Evolutionary conservation across 2,888 invertebrate species (phyloP).

Genomic region (Eutolmus rufibarbis): DNA sequence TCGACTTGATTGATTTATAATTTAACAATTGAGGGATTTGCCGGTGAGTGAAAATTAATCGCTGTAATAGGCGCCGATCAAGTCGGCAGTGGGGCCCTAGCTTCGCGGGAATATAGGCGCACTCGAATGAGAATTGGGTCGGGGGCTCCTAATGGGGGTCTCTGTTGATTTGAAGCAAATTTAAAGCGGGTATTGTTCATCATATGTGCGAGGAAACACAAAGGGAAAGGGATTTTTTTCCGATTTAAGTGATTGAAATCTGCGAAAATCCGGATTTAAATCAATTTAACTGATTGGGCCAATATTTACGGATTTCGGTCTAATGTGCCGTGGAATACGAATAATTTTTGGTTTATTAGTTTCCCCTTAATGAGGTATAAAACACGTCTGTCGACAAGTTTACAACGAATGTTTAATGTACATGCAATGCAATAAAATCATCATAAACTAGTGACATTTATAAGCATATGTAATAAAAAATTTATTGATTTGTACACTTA

Average conservation of each 20-base stretch:
- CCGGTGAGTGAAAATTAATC: neutral
- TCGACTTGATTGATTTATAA: neutral
- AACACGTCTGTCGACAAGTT: too few species aligned
- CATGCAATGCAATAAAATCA: too few species aligned
- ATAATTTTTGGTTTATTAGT: neutral
- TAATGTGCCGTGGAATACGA: neutral
- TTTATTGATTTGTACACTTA: too few species aligned
- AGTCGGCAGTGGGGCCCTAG: neutral
- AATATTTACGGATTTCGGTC: neutral
- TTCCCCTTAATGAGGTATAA: too few species aligned
- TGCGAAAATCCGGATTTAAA: neutral
- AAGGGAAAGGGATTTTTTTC: neutral
- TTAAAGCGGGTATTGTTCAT: neutral
- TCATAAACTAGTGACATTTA: too few species aligned
- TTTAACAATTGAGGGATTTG: neutral
- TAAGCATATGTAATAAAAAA: too few species aligned
- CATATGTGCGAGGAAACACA: neutral
- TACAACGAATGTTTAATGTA: too few species aligned
- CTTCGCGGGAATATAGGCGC: neutral
- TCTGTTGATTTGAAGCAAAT: neutral
- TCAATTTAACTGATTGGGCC: neutral
- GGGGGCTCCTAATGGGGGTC: neutral
- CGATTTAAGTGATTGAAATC: neutral
- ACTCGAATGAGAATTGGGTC: neutral
- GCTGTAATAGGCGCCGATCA: neutral